phyloP scores from a whole-genome alignment of 2,888 invertebrate genomes.

The Eupelmus urozonus region DNA sequence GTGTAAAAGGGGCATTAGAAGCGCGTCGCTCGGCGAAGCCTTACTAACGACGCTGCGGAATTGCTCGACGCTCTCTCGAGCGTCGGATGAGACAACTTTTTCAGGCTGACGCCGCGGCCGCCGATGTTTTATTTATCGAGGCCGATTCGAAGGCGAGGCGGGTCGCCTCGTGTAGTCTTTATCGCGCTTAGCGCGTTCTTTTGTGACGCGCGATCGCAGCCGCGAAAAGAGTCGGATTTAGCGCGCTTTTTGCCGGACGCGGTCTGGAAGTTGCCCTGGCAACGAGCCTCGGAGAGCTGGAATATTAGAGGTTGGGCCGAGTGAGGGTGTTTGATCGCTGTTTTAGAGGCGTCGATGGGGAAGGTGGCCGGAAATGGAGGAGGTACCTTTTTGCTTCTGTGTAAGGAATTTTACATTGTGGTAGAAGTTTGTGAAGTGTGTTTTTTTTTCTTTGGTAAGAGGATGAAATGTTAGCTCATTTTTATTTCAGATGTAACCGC shows the following conservation, averaged over 20 bases:
- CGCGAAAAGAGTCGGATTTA: not conserved
- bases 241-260: slow-evolving; percentile 13
- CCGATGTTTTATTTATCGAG: slow-evolving; percentile 53
- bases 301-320: too few species aligned
- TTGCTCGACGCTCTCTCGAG: slow-evolving; percentile 38
- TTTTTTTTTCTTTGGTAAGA: too few species aligned
- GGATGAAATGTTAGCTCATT: too few species aligned
- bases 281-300: too few species aligned
- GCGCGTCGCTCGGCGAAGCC: slow-evolving; percentile 18
- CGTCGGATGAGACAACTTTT: slow-evolving; percentile 51
- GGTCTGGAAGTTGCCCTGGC: too few species aligned
- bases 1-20: slow-evolving; percentile 51
- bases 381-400: too few species aligned
- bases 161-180: slow-evolving; percentile 36
- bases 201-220: slow-evolving; percentile 5
- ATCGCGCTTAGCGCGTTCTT: slow-evolving; percentile 56
- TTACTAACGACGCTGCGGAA: slow-evolving; percentile 46
- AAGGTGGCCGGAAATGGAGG: too few species aligned
- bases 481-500: too few species aligned
- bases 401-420: too few species aligned
- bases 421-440: too few species aligned
- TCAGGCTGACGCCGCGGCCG: slow-evolving; percentile 14
- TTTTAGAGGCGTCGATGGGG: not conserved
- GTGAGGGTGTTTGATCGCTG: not conserved
- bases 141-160: slow-evolving; percentile 11